phyloP scores from a whole-genome alignment of 2,888 invertebrate species.

The Cetonia aurata region DNA sequence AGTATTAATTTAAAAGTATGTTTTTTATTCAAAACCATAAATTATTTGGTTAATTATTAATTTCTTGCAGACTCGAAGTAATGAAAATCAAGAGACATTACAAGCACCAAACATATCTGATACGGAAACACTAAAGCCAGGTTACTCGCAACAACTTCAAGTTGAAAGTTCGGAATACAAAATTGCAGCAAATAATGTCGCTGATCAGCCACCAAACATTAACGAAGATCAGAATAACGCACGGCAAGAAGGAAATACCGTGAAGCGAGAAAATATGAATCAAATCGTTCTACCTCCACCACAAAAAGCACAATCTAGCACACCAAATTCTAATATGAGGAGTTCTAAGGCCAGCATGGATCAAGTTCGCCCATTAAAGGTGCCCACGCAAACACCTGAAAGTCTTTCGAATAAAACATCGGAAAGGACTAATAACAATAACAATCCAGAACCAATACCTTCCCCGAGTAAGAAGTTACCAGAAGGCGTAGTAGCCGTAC shows the following conservation, averaged over 20 bases:
- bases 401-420: conserved; percentile 53
- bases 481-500: conserved; percentile 57
- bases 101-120: conserved; percentile 47
- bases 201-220: conserved; percentile 48
- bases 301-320: conserved; percentile 46
- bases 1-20: conserved; percentile 52
- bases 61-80: conserved; percentile 5
- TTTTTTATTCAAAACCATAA: conserved; percentile 25
- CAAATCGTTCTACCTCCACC: conserved; percentile 53
- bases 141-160: conserved; percentile 25
- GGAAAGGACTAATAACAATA: conserved; percentile 31
- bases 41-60: not conserved
- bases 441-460: conserved; percentile 45
- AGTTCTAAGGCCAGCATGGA: conserved; percentile 57
- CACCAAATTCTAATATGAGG: conserved; percentile 51
- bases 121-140: conserved; percentile 17
- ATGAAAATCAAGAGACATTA: conserved; percentile 46
- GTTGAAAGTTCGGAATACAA: conserved; percentile 26
- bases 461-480: conserved; percentile 53
- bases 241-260: conserved; percentile 36
- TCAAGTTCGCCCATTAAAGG: conserved; percentile 58
- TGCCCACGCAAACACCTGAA: conserved; percentile 60
- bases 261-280: conserved; percentile 45
- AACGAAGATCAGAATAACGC: conserved; percentile 25
- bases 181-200: conserved; percentile 45